A percentile compares a stretch with the other conserved stretches of the same genome.
Evolutionary conservation across 2,888 invertebrate species (phyloP).

Genomic region (Eustalomyia histrio): DNA sequence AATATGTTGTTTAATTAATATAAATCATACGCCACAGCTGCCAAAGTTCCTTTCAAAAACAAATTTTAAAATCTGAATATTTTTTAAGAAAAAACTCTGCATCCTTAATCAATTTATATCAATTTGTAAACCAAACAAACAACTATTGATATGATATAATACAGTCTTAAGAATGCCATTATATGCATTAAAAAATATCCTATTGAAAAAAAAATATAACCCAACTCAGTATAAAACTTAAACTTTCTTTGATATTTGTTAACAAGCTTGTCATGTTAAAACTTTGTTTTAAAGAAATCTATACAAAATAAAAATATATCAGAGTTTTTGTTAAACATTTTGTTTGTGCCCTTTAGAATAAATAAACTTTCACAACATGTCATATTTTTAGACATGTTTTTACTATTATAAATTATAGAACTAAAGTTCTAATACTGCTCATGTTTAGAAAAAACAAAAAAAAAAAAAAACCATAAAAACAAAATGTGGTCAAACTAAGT

Average conservation of each 20-base stretch:
- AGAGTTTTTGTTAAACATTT: background rate
- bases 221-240: background rate
- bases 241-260: slow-evolving; percentile 42
- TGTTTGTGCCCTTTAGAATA: background rate
- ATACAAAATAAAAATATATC: background rate
- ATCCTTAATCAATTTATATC: no score
- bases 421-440: background rate
- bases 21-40: no score
- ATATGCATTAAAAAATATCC: no score
- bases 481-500: slow-evolving; percentile 36
- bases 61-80: no score
- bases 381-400: slow-evolving; percentile 8
- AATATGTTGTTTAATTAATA: no score
- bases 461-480: background rate
- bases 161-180: no score
- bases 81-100: no score
- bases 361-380: slow-evolving; percentile 18
- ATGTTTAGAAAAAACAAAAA: background rate
- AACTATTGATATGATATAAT: no score
- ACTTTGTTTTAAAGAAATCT: background rate
- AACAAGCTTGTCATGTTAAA: slow-evolving; percentile 15
- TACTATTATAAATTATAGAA: background rate
- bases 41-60: no score
- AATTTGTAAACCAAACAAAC: no score
- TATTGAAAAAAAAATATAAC: slow-evolving; percentile 38